Evolutionary conservation across 2,797 vertebrate species (phyloP), one percentile per base, ranked within the genome.

Genomic region (Tenualosa ilisha): DNA sequence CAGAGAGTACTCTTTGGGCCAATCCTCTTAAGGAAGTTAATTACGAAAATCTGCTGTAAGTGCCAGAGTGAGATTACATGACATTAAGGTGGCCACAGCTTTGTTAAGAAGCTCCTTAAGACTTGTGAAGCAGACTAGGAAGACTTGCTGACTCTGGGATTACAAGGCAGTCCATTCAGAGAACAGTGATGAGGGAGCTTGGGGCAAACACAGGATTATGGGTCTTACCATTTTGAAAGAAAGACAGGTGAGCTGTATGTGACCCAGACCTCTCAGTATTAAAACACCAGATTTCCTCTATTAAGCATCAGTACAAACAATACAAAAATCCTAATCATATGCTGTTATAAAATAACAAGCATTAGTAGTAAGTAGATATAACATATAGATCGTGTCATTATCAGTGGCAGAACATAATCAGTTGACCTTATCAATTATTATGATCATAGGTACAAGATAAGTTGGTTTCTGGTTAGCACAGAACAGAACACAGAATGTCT

Each of bases 11-110:
- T 79, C 65, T 17, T 65, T 82, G 31, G 37, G 50, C 63, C 81
- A 53, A 82, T 83, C 82, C 75, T 84, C 63, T 86, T 61, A 82
- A n/a, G 61, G 3, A 31, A 43, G 46, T 31, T 85, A 72, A 84
- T 84, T 63, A 79, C 31, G 8, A 2, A 37, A 56, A 59, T 17
- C 24, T 59, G 59, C 79, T 83, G 37, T 49, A 51, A 72, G 24
- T 49, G n/a, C 50, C 26, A 43, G 22, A 53, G 31, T 54, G n/a
- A 68, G 50, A 75, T 85, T 82, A 68, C 17, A 46, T 72, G 49
- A 40, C 84, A 59, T 84, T 40, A 54, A 83, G 53, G 51, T 40
- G 51, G 24, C 61, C 26, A 82, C 40, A 53, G 50, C 50, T 63
- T 26, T 61, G 59, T 56, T 83, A 72, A 82, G 59, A 82, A 40